Evolutionary conservation across 2,113 vertebrate species (phyloP).

Genomic region (Melanotaenia duboulayi): DNA sequence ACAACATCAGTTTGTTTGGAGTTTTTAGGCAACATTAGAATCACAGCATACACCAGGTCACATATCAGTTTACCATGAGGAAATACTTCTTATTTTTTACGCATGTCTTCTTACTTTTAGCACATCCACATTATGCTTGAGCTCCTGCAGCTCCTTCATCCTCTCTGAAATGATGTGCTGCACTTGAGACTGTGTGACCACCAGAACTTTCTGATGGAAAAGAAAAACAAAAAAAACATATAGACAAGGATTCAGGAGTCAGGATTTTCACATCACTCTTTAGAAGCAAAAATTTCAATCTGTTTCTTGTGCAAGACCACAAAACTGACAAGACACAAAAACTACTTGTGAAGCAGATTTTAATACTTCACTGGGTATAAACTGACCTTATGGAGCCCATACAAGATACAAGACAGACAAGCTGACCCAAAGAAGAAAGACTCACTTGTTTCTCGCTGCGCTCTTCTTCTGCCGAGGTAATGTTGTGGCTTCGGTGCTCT

Average conservation of each 20-base stretch:
- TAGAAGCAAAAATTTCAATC: neutral
- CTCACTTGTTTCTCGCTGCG: slow-evolving; percentile 82
- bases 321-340: neutral
- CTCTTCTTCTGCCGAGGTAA: slow-evolving; percentile 82
- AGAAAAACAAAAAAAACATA: neutral
- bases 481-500: slow-evolving; percentile 83
- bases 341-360: neutral
- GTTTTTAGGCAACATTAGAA: neutral
- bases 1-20: slow-evolving; percentile 3
- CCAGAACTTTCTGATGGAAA: slow-evolving; percentile 77
- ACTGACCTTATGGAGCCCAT: neutral
- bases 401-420: neutral
- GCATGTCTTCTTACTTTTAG: slow-evolving; percentile 75
- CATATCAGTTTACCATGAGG: neutral
- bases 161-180: slow-evolving; percentile 83
- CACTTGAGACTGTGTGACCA: slow-evolving; percentile 81
- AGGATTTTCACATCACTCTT: neutral
- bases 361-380: neutral
- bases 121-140: slow-evolving; percentile 81
- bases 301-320: neutral
- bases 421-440: too few relatives aligned
- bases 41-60: neutral
- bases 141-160: slow-evolving; percentile 84
- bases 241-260: neutral
- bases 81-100: neutral